Percentiles rank a stretch among this genome's conserved stretches.
Evolutionary conservation across 2,797 vertebrate genomes (phyloP).

Genomic region (Pelochelys cantorii): DNA sequence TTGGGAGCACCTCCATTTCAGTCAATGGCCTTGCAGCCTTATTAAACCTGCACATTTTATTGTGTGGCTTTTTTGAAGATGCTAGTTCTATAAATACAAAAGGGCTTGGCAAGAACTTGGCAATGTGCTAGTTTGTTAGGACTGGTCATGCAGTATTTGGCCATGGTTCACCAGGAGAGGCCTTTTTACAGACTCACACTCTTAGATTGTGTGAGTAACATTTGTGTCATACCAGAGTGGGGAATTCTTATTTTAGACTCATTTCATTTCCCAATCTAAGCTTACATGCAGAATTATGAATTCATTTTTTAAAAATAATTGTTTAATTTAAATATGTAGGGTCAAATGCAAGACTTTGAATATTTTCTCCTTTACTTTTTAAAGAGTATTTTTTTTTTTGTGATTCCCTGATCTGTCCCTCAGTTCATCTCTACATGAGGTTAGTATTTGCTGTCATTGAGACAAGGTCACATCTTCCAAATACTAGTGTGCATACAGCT

Average conservation of each 20-base stretch:
- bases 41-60: neutral
- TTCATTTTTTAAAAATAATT: neutral
- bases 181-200: neutral
- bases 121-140: neutral
- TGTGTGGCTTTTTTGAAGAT: neutral
- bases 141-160: neutral
- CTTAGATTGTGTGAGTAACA: neutral
- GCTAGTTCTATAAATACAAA: neutral
- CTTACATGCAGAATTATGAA: neutral
- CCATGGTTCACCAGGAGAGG: neutral
- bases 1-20: neutral
- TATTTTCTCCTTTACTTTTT: neutral
- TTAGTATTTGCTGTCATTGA: accelerated
- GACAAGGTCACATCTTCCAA: accelerated
- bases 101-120: neutral
- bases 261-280: neutral
- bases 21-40: neutral
- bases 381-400: accelerated
- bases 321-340: neutral
- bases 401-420: neutral
- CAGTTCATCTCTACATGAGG: neutral
- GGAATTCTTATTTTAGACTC: neutral
- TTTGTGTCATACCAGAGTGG: neutral
- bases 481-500: accelerated
- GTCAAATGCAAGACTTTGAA: neutral